Evolutionary conservation across 2,888 invertebrate genomes (phyloP).

Genomic region (Yponomeuta malinellus): DNA sequence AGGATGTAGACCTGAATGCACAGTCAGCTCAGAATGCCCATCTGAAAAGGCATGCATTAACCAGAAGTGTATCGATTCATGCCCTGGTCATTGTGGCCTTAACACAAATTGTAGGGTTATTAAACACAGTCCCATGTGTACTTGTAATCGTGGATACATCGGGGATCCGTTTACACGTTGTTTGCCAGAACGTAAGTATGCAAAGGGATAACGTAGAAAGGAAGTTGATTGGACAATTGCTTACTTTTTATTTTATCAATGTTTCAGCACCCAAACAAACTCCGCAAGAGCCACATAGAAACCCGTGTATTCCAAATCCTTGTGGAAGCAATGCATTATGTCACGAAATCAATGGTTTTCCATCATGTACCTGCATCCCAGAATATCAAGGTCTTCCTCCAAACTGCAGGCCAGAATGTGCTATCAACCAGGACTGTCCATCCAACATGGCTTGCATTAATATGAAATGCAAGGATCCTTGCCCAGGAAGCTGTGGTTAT

Average conservation of each 20-base stretch:
- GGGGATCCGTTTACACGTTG: slow-evolving; percentile 84
- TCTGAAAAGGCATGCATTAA: slow-evolving; percentile 83
- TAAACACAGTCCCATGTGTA: slow-evolving; percentile 87
- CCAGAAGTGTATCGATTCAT: slow-evolving; percentile 86
- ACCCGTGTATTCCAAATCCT: slow-evolving; percentile 83
- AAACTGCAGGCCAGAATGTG: slow-evolving; percentile 84
- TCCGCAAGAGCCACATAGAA: slow-evolving; percentile 51
- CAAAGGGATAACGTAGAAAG: not conserved
- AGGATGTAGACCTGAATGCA: slow-evolving; percentile 86
- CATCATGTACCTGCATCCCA: slow-evolving; percentile 80
- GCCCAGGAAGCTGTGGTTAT: slow-evolving; percentile 82
- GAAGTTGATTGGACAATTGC: not conserved
- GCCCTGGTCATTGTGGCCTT: slow-evolving; percentile 81
- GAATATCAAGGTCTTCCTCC: slow-evolving; percentile 82
- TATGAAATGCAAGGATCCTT: slow-evolving; percentile 83
- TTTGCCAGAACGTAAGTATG: slow-evolving; percentile 64
- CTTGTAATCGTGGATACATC: slow-evolving; percentile 76
- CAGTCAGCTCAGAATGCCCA: slow-evolving; percentile 84
- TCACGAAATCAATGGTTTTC: slow-evolving; percentile 73
- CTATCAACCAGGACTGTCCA: slow-evolving; percentile 82
- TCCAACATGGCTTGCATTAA: slow-evolving; percentile 83
- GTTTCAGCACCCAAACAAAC: slow-evolving; percentile 38
- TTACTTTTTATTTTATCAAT: slow-evolving; percentile 4
- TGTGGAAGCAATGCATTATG: slow-evolving; percentile 82
- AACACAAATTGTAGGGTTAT: slow-evolving; percentile 83